Evolutionary conservation across 2,797 vertebrate species (phyloP), one percentile per base, ranked within the genome.

Genomic region (Sebastes hopkinsi): DNA sequence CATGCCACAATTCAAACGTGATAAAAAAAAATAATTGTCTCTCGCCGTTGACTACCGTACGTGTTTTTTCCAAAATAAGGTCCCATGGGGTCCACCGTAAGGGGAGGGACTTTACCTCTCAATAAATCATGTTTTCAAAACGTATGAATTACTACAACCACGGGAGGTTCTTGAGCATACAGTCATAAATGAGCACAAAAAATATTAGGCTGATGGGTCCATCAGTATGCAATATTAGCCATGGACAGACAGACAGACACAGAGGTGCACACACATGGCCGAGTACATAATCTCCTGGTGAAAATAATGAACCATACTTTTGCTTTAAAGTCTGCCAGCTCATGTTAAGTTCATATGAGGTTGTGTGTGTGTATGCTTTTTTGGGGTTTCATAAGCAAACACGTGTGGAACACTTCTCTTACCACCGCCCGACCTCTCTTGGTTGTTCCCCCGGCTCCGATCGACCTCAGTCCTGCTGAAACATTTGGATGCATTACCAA

Each of bases 401-500:
- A 8, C 8, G n/a, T n/a, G n/a, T n/a, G n/a, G n/a, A 76, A 67
- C 67, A 70, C 52, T 64, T 76, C 58, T 76, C 22, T 36, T 27
- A 38, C 30, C 56, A 23, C 2, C 18, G 9, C 30, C 29, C 16
- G 18, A 4, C 23, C 16, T 34, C 38, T 59, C 79, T 25, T 5
- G 14, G 16, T 20, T 68, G 75, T 67, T 60, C 18, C 50, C 55
- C 36, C 25, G 20, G 11, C 30, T 66, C 20, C 2, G 3, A n/a
- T 56, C 34, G 2, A 70, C 76, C 34, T 64, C 64, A 13, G 36
- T 20, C 76, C 36, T 30, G 58, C 70, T 72, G 52, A 78, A 86
- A n/a, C 54, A 61, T 72, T 81, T 36, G 14, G 69, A 73, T 70
- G 32, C 58, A 20, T 79, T 56, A 56, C 61, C 22, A 60, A 54